These are phyloP conservation scores for Rattus rattus DNA, from an alignment of 2,113 vertebrate genomes.

Conservation along the genomic window DNA sequence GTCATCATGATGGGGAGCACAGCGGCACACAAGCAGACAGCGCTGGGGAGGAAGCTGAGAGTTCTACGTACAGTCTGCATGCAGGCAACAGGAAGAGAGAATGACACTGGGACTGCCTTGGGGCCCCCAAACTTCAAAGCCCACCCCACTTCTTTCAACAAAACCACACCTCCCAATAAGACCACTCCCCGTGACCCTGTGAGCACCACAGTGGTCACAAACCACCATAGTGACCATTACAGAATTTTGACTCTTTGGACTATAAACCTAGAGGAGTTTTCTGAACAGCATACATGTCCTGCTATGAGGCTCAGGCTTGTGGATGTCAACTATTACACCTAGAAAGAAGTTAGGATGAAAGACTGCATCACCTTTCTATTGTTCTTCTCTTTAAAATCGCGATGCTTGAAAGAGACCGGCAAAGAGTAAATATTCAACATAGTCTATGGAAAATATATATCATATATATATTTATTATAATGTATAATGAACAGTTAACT, in stretches of 20 bases:
- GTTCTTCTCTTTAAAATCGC: background rate
- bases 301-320: background rate
- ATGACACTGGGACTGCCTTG: background rate
- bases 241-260: background rate
- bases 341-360: background rate
- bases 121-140: background rate
- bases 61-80: background rate
- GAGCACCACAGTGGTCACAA: background rate
- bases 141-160: background rate
- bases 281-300: background rate
- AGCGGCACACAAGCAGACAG: background rate
- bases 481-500: background rate
- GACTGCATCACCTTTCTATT: background rate
- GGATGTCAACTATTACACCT: background rate
- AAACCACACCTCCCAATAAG: background rate
- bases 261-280: background rate
- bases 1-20: background rate
- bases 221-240: background rate
- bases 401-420: background rate
- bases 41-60: background rate
- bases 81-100: background rate
- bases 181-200: background rate
- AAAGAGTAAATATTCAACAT: background rate
- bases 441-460: accelerated
- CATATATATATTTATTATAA: no score